Base-by-base conservation (phyloP, 2,888 invertebrate genomes). In the Oeneis ivallda region DNA sequence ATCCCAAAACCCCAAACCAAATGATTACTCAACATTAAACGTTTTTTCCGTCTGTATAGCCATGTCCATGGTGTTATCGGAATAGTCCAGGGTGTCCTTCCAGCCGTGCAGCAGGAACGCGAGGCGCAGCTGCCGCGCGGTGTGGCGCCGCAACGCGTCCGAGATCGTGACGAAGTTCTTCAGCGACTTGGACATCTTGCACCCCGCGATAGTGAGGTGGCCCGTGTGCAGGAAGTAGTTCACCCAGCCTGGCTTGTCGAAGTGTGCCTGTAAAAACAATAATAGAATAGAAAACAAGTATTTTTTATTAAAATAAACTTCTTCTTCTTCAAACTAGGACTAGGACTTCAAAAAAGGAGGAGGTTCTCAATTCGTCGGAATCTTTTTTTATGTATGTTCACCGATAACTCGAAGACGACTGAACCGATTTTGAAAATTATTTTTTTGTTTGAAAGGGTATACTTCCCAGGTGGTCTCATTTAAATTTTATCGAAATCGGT, bases 111-210 rank as follows among this genome's bases (percentile, higher is more conserved):
- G 90, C 9, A 99, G 92, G 89, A 99, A 99, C 0, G 98, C 96
- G 62, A 99, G 93, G 13, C 99, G 93, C 61, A 99, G 90, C 80
- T 99, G 99, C n/a, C 97, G 92, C 0, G 98, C 94, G 0, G 96
- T 94, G 83, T 98, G 95, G 56, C 95, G 95, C 70, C 94, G 92
- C 53, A 99, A 86, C 0, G 99, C 99, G 49, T 99, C 97, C 75
- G 96, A 95, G 76, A 99, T 99, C 0, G 98, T 98, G 68, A 99
- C 95, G 84, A 99, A 99, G 85, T 99, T 99, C 88, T 99, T 99
- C 68, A 99, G 90, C 0, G 98, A 98, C 85, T 99, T 99, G 0
- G 99, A 99, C 99, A 99, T 99, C 92, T 99, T 99, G 92, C 99
- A 99, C 9, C 99, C 99, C 1, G 97, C 95, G 74, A 99, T 99